Evolutionary conservation across 1,140 invertebrate genomes (phyloP).

Genomic region (Drosophila sproati): DNA sequence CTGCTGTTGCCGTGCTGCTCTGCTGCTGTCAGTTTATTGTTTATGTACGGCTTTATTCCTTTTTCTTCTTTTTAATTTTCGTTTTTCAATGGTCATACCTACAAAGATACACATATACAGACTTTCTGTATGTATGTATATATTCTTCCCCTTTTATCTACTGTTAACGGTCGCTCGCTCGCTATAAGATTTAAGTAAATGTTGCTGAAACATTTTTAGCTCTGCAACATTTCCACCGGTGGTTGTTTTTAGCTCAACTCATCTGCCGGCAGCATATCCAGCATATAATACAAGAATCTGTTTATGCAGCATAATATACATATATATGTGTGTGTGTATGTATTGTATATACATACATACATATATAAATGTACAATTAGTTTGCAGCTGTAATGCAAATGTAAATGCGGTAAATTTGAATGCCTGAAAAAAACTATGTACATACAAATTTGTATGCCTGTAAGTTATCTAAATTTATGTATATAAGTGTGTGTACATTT

Average conservation of each 20-base stretch:
- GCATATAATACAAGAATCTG: slow-evolving; percentile 9
- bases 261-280: not conserved
- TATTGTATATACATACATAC: not conserved
- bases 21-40: slow-evolving; percentile 38
- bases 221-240: slow-evolving; percentile 32
- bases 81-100: slow-evolving; percentile 13
- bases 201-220: slow-evolving; percentile 37
- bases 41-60: slow-evolving; percentile 73
- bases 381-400: not conserved
- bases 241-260: slow-evolving; percentile 29
- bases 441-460: not conserved
- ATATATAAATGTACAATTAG: not conserved
- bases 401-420: not conserved
- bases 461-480: not conserved
- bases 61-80: slow-evolving; percentile 30
- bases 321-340: slow-evolving; percentile 5
- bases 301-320: slow-evolving; percentile 5
- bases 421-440: not conserved
- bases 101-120: slow-evolving; percentile 3
- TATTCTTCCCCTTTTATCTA: slow-evolving; percentile 26
- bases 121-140: slow-evolving; percentile 6
- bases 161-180: slow-evolving; percentile 26
- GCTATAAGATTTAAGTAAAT: slow-evolving; percentile 10
- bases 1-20: slow-evolving; percentile 3
- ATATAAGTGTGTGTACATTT: not conserved